These are phyloP conservation scores for Ahaetulla prasina DNA, from an alignment of 2,113 vertebrate genomes.

Conservation along the genomic window DNA sequence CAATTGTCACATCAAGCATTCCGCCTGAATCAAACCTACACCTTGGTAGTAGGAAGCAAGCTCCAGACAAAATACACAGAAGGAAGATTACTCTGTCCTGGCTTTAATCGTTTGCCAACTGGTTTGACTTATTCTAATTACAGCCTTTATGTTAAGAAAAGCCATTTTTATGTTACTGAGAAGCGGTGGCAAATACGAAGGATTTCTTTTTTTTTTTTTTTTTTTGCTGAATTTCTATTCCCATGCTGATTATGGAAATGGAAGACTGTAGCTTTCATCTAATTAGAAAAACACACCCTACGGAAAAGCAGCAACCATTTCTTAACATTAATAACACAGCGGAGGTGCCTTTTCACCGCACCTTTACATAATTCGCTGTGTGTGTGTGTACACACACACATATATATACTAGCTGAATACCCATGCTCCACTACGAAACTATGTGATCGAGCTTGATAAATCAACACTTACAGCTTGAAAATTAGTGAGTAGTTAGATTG, in stretches of 20 bases:
- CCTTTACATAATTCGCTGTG: slow-evolving; percentile 49
- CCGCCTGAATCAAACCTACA: slow-evolving; percentile 75
- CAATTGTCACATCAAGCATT: slow-evolving; percentile 69
- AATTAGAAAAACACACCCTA: slow-evolving; percentile 80
- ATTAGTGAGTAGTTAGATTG: too few species aligned
- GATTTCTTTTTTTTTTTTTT: slow-evolving; percentile 31
- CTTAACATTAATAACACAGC: slow-evolving; percentile 69
- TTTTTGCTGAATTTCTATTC: slow-evolving; percentile 73
- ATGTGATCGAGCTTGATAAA: too few species aligned
- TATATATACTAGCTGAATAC: too few species aligned
- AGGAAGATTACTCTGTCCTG: slow-evolving; percentile 72
- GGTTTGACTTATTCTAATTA: slow-evolving; percentile 85
- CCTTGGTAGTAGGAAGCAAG: slow-evolving; percentile 70
- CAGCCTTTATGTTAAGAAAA: slow-evolving; percentile 77
- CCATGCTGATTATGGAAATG: slow-evolving; percentile 74
- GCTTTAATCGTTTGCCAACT: slow-evolving; percentile 80
- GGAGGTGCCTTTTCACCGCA: slow-evolving; percentile 64
- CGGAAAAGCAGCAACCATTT: slow-evolving; percentile 65
- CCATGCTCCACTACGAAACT: too few species aligned
- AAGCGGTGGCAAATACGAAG: slow-evolving; percentile 71
- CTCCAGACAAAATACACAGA: slow-evolving; percentile 80
- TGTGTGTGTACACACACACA: too few species aligned
- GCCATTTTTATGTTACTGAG: slow-evolving; percentile 75
- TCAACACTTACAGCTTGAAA: too few species aligned
- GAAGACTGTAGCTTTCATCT: slow-evolving; percentile 68